Evolutionary conservation across 2,888 invertebrate genomes (phyloP).

Genomic region (Melieria picta): DNA sequence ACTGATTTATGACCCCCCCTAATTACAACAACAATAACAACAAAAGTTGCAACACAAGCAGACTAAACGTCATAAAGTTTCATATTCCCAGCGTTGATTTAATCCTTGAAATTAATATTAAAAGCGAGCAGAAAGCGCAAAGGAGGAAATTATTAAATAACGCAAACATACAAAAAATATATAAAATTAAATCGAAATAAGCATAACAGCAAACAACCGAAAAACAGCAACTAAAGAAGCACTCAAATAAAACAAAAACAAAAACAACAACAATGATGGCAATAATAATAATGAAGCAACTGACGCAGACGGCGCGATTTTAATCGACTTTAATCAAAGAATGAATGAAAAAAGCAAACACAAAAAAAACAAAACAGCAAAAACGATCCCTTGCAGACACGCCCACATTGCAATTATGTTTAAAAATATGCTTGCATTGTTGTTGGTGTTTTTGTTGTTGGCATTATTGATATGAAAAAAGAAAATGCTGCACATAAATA

Average conservation of each 20-base stretch:
- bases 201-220: constrained; percentile 8
- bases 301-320: constrained; percentile 50
- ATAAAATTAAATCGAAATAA: neutral
- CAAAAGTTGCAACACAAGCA: neutral
- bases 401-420: constrained; percentile 61
- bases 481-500: neutral
- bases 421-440: constrained; percentile 53
- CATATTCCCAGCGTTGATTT: constrained; percentile 3
- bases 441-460: neutral
- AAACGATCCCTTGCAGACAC: constrained; percentile 42
- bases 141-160: neutral
- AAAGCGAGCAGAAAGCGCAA: constrained; percentile 11
- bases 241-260: constrained; percentile 37
- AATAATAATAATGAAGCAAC: neutral
- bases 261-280: neutral
- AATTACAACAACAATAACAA: constrained; percentile 32
- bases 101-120: constrained; percentile 29
- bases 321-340: constrained; percentile 62
- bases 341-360: constrained; percentile 42
- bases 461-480: neutral
- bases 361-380: neutral
- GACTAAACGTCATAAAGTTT: too few relatives aligned
- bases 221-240: constrained; percentile 25
- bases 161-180: neutral
- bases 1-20: constrained; percentile 28